phyloP scores from a whole-genome alignment of 2,797 vertebrate species.

The Smutsia gigantea region DNA sequence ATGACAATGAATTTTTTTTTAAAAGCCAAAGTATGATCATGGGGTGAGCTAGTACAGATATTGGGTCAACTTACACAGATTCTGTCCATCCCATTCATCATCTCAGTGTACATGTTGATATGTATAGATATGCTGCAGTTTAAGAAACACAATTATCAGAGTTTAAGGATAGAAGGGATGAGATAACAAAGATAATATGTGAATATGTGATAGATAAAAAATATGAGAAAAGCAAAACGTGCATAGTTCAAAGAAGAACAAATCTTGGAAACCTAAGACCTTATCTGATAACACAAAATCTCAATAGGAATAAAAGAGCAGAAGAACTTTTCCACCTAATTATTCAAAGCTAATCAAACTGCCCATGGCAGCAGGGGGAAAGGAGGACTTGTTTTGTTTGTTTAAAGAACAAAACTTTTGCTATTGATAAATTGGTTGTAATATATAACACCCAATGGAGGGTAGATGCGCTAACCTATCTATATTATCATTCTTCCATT shows the following conservation, averaged over 20 bases:
- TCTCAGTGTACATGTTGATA: background rate
- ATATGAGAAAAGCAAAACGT: background rate
- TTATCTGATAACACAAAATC: background rate
- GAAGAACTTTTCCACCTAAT: background rate
- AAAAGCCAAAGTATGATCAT: background rate
- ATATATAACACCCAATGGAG: background rate
- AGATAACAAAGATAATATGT: background rate
- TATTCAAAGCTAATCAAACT: background rate
- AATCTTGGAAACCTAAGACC: background rate
- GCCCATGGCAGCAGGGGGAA: rapidly evolving
- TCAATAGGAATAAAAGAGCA: background rate
- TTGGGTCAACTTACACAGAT: background rate
- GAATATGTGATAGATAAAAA: background rate
- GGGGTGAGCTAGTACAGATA: background rate
- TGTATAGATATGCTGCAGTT: background rate
- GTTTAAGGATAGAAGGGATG: background rate
- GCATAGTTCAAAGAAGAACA: background rate
- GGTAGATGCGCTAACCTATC: background rate
- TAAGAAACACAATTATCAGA: background rate
- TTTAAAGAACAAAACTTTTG: background rate
- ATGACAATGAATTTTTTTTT: background rate
- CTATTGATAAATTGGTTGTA: background rate
- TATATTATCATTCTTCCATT: background rate
- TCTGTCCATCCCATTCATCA: background rate
- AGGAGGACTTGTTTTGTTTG: background rate